phyloP scores from a whole-genome alignment of 2,797 vertebrate species.

The Lophius americanus region DNA sequence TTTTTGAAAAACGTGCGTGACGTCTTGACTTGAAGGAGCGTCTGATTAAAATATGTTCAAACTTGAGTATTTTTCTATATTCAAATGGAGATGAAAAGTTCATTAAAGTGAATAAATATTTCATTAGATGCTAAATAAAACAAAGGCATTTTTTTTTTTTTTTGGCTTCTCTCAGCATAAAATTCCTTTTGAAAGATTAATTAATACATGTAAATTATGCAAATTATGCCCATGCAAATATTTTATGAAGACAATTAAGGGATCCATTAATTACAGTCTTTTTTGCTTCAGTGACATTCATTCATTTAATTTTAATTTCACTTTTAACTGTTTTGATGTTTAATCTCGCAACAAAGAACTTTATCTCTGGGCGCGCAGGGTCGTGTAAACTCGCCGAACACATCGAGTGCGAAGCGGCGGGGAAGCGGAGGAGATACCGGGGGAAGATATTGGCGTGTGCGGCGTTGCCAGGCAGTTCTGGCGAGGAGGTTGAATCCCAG shows the following conservation, averaged over 20 bases:
- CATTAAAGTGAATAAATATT: constrained; percentile 99
- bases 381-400: constrained; percentile 96
- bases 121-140: constrained; percentile 99
- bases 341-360: constrained; percentile 99
- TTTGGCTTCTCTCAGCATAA: constrained; percentile 99
- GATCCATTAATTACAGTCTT: constrained; percentile 99
- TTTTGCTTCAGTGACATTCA: constrained; percentile 99
- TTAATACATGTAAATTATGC: constrained; percentile 99
- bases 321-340: constrained; percentile 99
- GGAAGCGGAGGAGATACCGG: constrained; percentile 87
- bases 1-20: constrained; percentile 68
- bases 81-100: constrained; percentile 99
- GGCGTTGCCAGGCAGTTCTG: constrained; percentile 87
- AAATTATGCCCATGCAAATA: constrained; percentile 99
- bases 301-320: constrained; percentile 99
- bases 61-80: constrained; percentile 97
- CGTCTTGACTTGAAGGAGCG: constrained; percentile 69
- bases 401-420: constrained; percentile 86
- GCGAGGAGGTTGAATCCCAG: constrained; percentile 87
- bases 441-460: constrained; percentile 71
- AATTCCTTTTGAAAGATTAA: constrained; percentile 99
- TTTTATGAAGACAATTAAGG: constrained; percentile 99
- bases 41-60: constrained; percentile 93
- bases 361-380: constrained; percentile 93
- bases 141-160: constrained; percentile 92